Base-by-base conservation (phyloP, 2,888 invertebrate species). In the Cenopis cana region DNA sequence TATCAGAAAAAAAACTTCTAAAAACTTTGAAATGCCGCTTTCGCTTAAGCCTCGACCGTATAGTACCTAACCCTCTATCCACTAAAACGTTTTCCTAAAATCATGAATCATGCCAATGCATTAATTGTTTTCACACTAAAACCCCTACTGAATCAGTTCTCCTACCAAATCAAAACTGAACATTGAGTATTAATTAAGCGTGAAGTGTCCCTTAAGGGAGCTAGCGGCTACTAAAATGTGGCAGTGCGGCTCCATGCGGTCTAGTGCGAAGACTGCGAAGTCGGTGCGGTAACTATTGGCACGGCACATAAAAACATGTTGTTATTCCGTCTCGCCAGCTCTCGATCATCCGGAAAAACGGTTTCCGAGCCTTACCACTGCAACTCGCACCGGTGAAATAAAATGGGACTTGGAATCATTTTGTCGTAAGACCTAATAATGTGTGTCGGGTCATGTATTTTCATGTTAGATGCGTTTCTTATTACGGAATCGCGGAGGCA, bases 261-360 rank as follows among this genome's bases (percentile, higher is more conserved):
- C 11, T 60, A 12, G 41, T 46, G 29, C 17, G 0, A 17, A 33
- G 18, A 8, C 29, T 46, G 29, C 17, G 0, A 17, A 33, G 18
- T 12, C 29, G 36, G 18, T 65, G 12, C 36, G 54, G 41, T 64
- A 59, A 8, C 59, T 11, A 56, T 17, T 65, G 18, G 29, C 41
- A 18, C 29, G 20, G 38, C 56, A 60, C 46, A 38, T 54, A 65
- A 68, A 68, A 64, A 55, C 59, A 65, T 69, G 72, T 65, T 61
- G 68, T 73, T 69, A 69, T 69, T 72, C 65, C 69, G 55, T 69
- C 60, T 69, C 57, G 67, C 55, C 20, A 52, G 67, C 17, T 38
- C 46, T 46, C 67, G 59, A 24, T 73, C 67, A 59, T 55, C 36
- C 64, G 67, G 64, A 64, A 67, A 73, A 73, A 62, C 67, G 62